A percentile compares a stretch with the other conserved stretches of the same genome.
Conservation (phyloP, 1,140 invertebrate genomes). For the Papilio polytes region DNA sequence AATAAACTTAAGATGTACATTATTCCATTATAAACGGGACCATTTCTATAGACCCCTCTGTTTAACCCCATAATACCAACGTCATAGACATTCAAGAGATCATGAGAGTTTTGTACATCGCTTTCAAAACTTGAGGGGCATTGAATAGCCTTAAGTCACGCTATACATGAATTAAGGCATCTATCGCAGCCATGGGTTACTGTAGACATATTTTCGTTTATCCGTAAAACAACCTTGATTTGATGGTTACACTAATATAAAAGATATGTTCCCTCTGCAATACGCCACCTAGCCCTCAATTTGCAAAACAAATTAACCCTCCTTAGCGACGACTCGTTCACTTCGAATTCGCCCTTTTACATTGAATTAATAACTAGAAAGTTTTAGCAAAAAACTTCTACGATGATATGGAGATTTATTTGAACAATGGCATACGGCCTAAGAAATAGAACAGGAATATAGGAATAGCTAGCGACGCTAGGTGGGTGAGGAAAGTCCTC, state of each 20-base stretch:
- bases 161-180: conserved; percentile 63
- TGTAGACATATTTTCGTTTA: neutral
- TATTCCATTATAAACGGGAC: neutral
- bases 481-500: too few species aligned
- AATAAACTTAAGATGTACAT: neutral
- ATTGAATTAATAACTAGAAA: conserved; percentile 9
- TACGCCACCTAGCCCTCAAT: conserved; percentile 59
- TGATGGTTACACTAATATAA: neutral
- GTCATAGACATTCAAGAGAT: conserved; percentile 1
- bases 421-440: too few species aligned
- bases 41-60: neutral
- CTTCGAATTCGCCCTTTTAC: conserved; percentile 14
- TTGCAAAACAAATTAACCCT: conserved; percentile 72
- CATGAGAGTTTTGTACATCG: conserved; percentile 22
- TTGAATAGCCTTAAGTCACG: conserved; percentile 56
- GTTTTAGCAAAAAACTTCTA: neutral
- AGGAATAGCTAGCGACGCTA: too few species aligned
- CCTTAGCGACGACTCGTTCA: conserved; percentile 54
- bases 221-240: too few species aligned
- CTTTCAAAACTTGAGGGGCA: conserved; percentile 38
- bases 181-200: conserved; percentile 47
- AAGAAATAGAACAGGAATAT: too few species aligned
- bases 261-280: conserved; percentile 6
- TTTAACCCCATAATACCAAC: neutral
- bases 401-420: neutral